Percentiles rank a stretch among this genome's conserved stretches.
Evolutionary conservation across 2,113 vertebrate genomes (phyloP).

Genomic region (Halcyon senegalensis): DNA sequence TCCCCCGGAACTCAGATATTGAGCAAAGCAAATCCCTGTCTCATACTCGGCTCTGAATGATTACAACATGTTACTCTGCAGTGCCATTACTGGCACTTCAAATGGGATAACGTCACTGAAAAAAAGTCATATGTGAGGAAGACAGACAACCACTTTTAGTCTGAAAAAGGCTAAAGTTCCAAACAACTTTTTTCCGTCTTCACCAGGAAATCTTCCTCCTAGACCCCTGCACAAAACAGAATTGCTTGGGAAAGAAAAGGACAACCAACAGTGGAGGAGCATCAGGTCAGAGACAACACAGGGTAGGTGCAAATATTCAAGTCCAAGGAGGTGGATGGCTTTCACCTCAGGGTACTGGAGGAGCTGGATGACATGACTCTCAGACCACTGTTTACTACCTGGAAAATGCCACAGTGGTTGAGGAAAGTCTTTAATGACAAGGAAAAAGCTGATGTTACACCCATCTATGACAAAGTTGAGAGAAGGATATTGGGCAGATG

Average conservation of each 20-base stretch:
- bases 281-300: not conserved
- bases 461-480: not conserved
- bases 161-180: not conserved
- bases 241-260: not conserved
- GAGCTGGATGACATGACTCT: not conserved
- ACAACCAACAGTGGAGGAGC: not conserved
- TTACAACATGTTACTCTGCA: not conserved
- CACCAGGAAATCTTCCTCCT: not conserved
- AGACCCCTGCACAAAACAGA: not conserved
- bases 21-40: conserved; percentile 2
- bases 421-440: not conserved
- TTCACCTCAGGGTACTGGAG: not conserved
- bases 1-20: not conserved
- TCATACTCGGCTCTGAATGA: not conserved
- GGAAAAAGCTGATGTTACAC: not conserved
- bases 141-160: not conserved
- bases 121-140: not conserved
- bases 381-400: not conserved
- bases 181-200: not conserved
- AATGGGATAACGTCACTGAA: not conserved
- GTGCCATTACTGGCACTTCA: not conserved
- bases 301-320: not conserved
- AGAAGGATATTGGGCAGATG: not conserved
- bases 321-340: not conserved
- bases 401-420: not conserved